phyloP scores from a whole-genome alignment of 2,888 invertebrate genomes.

The Agrochola macilenta region DNA sequence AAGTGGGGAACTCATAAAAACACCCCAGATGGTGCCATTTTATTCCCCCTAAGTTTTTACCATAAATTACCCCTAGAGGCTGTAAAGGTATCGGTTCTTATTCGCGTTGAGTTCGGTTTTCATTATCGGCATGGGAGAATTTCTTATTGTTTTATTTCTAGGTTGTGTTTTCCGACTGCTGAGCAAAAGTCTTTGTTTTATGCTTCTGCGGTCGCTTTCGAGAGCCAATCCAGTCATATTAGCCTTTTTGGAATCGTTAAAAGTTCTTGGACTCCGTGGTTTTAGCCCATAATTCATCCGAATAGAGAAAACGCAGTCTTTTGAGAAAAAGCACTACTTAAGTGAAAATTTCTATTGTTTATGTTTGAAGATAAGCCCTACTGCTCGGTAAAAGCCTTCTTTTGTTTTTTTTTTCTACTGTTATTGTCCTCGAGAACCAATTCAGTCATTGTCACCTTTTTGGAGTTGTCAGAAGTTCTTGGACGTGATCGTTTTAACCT shows the following conservation, averaged over 20 bases:
- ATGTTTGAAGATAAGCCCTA: too few species aligned
- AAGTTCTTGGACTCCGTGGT: not conserved
- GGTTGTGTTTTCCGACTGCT: not conserved
- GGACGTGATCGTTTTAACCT: too few species aligned
- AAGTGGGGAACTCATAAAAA: slow-evolving; percentile 55
- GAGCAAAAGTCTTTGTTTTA: not conserved
- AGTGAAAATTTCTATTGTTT: too few species aligned
- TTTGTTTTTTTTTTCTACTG: too few species aligned
- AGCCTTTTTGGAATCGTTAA: not conserved
- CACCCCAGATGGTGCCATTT: slow-evolving; percentile 56
- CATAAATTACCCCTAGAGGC: slow-evolving; percentile 43
- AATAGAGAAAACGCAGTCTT: not conserved
- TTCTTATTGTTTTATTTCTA: slow-evolving; percentile 4
- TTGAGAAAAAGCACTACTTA: not conserved
- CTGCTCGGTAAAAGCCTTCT: too few species aligned
- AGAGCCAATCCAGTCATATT: not conserved
- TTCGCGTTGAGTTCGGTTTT: slow-evolving; percentile 32
- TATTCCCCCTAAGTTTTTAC: slow-evolving; percentile 45
- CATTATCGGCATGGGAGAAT: slow-evolving; percentile 14
- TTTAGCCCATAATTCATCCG: not conserved
- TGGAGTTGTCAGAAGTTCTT: too few species aligned
- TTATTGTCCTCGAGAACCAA: too few species aligned
- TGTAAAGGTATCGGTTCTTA: slow-evolving; percentile 26
- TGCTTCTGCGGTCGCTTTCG: not conserved
- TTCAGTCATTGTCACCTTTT: too few species aligned